These are phyloP conservation scores for Aradophagus sp. DNA, from an alignment of 1,140 invertebrate genomes.

Conservation along the genomic window DNA sequence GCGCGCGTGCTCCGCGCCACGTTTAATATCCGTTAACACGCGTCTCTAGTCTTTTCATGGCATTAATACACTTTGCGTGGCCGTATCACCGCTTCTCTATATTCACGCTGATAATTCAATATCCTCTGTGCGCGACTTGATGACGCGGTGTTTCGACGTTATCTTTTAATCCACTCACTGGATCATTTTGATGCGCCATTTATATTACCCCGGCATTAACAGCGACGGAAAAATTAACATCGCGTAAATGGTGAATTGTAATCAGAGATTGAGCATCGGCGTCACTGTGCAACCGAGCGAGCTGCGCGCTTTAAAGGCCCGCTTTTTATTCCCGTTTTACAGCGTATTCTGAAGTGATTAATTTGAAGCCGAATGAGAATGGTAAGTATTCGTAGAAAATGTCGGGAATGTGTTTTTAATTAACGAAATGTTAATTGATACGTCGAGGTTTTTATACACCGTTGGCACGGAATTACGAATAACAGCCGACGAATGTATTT, in stretches of 20 bases:
- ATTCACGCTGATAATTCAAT: constrained; percentile 46
- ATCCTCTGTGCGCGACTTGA: constrained; percentile 44
- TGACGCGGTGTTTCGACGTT: constrained; percentile 44
- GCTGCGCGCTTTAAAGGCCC: no score
- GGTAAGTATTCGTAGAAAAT: no score
- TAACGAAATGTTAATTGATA: no score
- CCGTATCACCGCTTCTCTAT: constrained; percentile 39
- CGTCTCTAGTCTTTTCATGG: constrained; percentile 38
- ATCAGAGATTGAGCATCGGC: constrained; percentile 1
- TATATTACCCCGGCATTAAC: constrained; percentile 17
- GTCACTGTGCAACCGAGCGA: background rate
- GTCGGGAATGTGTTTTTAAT: no score
- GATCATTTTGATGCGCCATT: constrained; percentile 36
- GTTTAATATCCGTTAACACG: constrained; percentile 52
- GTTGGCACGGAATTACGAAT: no score
- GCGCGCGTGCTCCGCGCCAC: constrained; percentile 28
- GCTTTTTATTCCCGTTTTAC: no score
- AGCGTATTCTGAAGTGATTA: no score
- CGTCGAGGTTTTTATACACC: no score
- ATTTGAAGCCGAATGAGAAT: no score
- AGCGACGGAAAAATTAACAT: constrained; percentile 20
- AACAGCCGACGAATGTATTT: no score
- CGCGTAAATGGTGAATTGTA: constrained; percentile 17
- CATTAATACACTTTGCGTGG: constrained; percentile 44
- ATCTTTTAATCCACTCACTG: constrained; percentile 42